These are phyloP conservation scores for Spea multiplicata DNA, from an alignment of 2,113 vertebrate genomes.

Conservation along the genomic window DNA sequence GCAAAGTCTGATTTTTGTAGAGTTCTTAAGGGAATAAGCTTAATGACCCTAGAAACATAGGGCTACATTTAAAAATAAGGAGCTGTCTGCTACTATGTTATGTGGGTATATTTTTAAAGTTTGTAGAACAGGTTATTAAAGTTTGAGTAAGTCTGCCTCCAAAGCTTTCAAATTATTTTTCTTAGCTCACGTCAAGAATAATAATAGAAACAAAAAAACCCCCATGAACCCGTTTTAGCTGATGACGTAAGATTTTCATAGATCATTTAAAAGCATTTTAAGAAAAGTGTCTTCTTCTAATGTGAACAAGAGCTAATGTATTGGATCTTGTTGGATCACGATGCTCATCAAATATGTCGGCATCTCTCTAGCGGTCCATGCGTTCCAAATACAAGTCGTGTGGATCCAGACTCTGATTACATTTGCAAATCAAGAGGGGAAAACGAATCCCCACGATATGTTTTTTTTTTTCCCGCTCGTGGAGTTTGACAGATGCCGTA, in stretches of 20 bases:
- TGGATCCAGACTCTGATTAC: conserved; percentile 39
- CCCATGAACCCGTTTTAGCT: neutral
- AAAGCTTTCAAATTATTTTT: neutral
- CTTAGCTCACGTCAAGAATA: no score
- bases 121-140: neutral
- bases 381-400: conserved; percentile 27
- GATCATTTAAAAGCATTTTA: conserved; percentile 10
- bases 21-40: conserved; percentile 9
- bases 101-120: neutral
- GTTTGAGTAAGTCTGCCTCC: neutral
- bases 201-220: no score
- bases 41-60: neutral
- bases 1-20: conserved; percentile 11
- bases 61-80: conserved; percentile 4
- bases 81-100: neutral
- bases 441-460: conserved; percentile 18
- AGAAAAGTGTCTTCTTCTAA: conserved; percentile 10
- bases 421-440: conserved; percentile 41
- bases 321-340: conserved; percentile 15
- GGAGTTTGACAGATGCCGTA: conserved; percentile 35
- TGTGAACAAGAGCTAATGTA: conserved; percentile 17
- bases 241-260: neutral
- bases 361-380: conserved; percentile 24
- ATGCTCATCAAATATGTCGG: conserved; percentile 41
- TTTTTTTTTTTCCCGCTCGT: conserved; percentile 17